Evolutionary conservation across 2,113 vertebrate species (phyloP).

Genomic region (Apodemus speciosus): DNA sequence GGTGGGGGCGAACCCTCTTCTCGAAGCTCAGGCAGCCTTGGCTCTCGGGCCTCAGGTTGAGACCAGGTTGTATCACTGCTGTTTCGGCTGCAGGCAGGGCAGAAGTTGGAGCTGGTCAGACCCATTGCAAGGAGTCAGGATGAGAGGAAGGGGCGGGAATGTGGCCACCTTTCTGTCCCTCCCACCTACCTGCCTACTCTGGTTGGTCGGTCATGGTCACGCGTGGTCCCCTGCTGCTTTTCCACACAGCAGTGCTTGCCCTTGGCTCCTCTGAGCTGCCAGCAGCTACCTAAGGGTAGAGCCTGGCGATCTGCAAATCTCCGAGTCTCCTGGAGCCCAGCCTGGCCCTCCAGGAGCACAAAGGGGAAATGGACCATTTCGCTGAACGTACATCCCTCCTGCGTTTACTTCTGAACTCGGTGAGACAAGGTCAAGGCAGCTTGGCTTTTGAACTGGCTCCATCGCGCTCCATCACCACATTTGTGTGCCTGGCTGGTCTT

Average conservation of each 20-base stretch:
- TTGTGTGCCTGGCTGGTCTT: neutral
- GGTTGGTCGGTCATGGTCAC: neutral
- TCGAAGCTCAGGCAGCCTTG: neutral
- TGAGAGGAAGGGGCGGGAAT: neutral
- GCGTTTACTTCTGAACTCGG: neutral
- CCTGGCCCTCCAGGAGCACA: neutral
- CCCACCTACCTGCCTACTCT: neutral
- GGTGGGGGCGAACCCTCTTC: neutral
- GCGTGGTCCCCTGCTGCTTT: neutral
- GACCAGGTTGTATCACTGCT: neutral
- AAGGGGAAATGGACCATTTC: fast-evolving
- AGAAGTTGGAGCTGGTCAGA: neutral
- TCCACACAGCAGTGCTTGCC: neutral
- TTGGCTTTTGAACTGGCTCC: neutral
- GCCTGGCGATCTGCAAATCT: neutral
- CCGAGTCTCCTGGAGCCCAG: neutral
- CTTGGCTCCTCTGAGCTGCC: neutral
- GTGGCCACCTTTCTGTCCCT: fast-evolving
- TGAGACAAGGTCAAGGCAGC: neutral
- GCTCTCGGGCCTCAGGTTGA: neutral
- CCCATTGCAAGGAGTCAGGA: neutral
- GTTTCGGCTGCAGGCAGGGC: neutral
- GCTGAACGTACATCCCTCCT: fast-evolving
- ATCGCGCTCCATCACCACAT: neutral
- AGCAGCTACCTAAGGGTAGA: neutral